These are phyloP conservation scores for Lepus oiostolus DNA, from an alignment of 2,797 vertebrate genomes.

Conservation along the genomic window DNA sequence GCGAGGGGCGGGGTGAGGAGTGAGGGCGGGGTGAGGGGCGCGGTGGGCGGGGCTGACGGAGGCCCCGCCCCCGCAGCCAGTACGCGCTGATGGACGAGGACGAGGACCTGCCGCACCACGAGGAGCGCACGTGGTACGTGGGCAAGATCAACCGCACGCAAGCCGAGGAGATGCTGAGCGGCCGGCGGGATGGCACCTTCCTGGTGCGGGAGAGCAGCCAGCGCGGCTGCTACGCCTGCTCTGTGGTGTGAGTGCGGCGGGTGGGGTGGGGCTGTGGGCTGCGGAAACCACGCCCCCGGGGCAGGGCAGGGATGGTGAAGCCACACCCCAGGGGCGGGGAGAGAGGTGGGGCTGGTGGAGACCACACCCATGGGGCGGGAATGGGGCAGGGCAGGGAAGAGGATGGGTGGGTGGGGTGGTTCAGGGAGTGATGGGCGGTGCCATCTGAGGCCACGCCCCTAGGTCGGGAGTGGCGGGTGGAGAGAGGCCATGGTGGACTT, in stretches of 20 bases:
- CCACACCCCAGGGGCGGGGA: no score
- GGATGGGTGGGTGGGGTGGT: background rate
- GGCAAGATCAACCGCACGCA: slow-evolving; percentile 94
- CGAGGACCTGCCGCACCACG: slow-evolving; percentile 93
- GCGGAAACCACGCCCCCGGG: accelerated
- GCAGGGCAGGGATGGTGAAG: background rate
- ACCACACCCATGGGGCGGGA: no score
- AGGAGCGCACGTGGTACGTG: slow-evolving; percentile 95
- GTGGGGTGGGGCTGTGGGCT: accelerated
- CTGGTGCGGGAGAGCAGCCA: slow-evolving; percentile 96
- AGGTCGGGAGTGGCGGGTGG: background rate
- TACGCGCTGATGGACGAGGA: slow-evolving; percentile 94
- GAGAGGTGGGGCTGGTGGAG: no score
- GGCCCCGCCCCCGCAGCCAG: slow-evolving; percentile 86
- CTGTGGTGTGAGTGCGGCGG: slow-evolving; percentile 93
- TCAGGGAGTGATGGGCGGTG: no score
- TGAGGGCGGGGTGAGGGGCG: background rate
- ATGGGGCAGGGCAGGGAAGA: background rate
- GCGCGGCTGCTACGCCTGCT: slow-evolving; percentile 96
- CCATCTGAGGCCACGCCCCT: no score
- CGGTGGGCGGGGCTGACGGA: background rate
- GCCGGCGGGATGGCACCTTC: slow-evolving; percentile 94
- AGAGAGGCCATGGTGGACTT: no score
- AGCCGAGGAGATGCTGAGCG: slow-evolving; percentile 94
- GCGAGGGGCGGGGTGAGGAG: background rate